phyloP scores from a whole-genome alignment of 2,888 invertebrate species.

The Itoplectis maculator region DNA sequence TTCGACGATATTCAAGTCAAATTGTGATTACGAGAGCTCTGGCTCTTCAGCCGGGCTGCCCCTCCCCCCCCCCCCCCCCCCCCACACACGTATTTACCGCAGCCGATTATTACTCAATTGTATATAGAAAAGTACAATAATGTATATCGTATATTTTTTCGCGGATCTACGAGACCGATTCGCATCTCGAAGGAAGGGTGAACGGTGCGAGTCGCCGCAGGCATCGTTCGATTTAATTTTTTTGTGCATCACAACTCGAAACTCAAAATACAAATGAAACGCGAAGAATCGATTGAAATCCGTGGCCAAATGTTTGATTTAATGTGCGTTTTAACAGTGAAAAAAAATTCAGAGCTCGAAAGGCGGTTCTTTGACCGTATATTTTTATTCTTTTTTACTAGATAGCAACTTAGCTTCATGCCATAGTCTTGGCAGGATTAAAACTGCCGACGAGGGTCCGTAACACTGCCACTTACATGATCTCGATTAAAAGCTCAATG shows the following conservation, averaged over 20 bases:
- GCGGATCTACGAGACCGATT: conserved; percentile 8
- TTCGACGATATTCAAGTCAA: conserved; percentile 60
- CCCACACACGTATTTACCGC: conserved; percentile 48
- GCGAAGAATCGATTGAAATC: neutral
- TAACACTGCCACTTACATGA: conserved; percentile 51
- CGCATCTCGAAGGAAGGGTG: neutral
- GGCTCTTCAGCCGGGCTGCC: conserved; percentile 30
- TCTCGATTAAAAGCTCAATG: conserved; percentile 53
- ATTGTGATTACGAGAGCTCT: conserved; percentile 65
- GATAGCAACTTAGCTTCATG: neutral
- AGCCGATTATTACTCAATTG: conserved; percentile 40
- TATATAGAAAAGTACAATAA: conserved; percentile 47
- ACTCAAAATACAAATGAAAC: neutral
- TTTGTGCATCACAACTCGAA: conserved; percentile 32
- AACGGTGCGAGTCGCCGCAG: neutral
- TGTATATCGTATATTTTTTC: neutral
- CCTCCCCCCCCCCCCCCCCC: too few species aligned
- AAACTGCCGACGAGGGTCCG: conserved; percentile 29
- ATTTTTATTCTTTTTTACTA: neutral
- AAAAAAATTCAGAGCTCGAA: conserved; percentile 3
- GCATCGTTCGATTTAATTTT: conserved; percentile 4
- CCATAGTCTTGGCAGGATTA: conserved; percentile 17
- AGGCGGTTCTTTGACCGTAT: neutral
- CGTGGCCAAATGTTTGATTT: neutral
- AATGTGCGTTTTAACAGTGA: conserved; percentile 13